Conservation (phyloP, 2,113 vertebrate genomes). For the Alligator mississippiensis region DNA sequence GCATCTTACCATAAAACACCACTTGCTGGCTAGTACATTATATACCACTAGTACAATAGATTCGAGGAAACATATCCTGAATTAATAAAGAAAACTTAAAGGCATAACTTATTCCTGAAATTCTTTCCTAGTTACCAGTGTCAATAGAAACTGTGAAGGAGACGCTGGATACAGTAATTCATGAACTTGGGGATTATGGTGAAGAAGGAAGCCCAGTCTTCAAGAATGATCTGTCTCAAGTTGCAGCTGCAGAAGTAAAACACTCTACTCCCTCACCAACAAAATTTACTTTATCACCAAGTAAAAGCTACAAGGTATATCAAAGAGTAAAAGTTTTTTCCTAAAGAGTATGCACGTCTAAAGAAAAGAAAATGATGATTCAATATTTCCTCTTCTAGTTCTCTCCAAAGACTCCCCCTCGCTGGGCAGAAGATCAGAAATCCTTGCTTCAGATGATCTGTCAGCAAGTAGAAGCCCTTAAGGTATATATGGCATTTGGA, state of each 20-base stretch:
- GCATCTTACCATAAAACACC: neutral
- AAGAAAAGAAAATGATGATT: neutral
- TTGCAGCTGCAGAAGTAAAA: slow-evolving; percentile 83
- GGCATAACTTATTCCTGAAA: neutral
- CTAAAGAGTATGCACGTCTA: neutral
- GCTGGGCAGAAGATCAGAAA: slow-evolving; percentile 96
- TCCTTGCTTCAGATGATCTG: slow-evolving; percentile 92
- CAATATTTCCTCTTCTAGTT: slow-evolving; percentile 77
- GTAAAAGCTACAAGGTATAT: slow-evolving; percentile 88
- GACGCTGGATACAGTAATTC: slow-evolving; percentile 89
- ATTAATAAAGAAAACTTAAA: neutral
- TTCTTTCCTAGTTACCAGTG: slow-evolving; percentile 86
- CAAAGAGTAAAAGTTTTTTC: neutral
- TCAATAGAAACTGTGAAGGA: slow-evolving; percentile 91
- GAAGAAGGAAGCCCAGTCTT: slow-evolving; percentile 81
- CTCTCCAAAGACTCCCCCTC: slow-evolving; percentile 92
- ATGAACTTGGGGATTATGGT: slow-evolving; percentile 86
- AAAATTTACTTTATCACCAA: slow-evolving; percentile 87
- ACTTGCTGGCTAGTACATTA: neutral
- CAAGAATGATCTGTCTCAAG: slow-evolving; percentile 78
- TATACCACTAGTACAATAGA: neutral
- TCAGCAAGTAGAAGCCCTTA: slow-evolving; percentile 95
- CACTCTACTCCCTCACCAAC: slow-evolving; percentile 88
- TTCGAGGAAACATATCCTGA: neutral
- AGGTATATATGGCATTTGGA: slow-evolving; percentile 79